Base-by-base conservation (phyloP, 2,888 invertebrate genomes). In the Drosophila recens region DNA sequence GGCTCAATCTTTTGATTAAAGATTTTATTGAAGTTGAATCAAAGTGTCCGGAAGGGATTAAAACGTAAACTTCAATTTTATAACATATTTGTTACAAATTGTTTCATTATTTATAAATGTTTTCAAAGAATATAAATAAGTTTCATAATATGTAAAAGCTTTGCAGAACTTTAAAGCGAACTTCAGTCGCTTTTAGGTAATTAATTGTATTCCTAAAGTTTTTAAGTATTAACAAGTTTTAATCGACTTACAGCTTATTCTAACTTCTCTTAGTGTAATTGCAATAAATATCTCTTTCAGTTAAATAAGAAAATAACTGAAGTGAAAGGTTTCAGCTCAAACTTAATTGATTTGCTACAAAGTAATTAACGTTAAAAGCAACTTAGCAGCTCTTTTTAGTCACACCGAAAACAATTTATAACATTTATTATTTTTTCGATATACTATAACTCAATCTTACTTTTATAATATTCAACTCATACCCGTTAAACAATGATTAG, bases 1-100 rank as follows among this genome's bases (percentile, higher is more conserved):
- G 40, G 23, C 53, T 61, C 34, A 43, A 52, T 34, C n/a, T 33
- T 58, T 46, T 46, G 23, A 64, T 75, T 56, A 56, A 62, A 45
- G 48, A 17, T 30, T 46, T 58, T 34, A 34, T 56, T 45, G 11
- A 56, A 36, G 45, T 34, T 34, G 10, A 56, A 34, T 45, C 45
- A 10, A 45, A 45, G 34, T 23, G 45, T 15, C 8, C 4, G 43
- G 20, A 43, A 23, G 10, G 13, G 17, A 42, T 54, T 40, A 30
- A 54, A 54, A 17, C 11, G 8, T 9, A 30, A n/a, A 4, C 2
- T 1, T 20, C 5, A 38, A 42, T 30, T 17, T 20, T 6, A 11
- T 36, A 52, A 4, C 4, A 20, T 11, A 45, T 34, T 33, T 34
- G 23, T 11, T 43, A n/a, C n/a, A 34, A 34, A 33, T 11, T 20